Percentiles rank a stretch among this genome's conserved stretches.
These are phyloP conservation scores for Esox niger DNA, from an alignment of 2,113 vertebrate genomes.

Conservation along the genomic window DNA sequence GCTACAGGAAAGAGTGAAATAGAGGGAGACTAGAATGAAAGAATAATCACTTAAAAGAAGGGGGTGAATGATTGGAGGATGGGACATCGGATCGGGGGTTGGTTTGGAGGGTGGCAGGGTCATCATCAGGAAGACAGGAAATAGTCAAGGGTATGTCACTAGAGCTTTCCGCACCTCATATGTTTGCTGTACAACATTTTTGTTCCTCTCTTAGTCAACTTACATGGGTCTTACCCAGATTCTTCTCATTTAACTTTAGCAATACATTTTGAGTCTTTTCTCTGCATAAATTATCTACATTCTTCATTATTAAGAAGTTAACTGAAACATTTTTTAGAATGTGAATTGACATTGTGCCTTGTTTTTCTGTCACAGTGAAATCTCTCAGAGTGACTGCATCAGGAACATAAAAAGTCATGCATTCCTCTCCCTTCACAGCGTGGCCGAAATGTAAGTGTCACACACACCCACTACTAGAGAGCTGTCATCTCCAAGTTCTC, in stretches of 20 bases:
- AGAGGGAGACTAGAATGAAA: constrained; percentile 27
- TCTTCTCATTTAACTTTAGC: background rate
- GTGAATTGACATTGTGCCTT: constrained; percentile 14
- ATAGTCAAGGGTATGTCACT: constrained; percentile 45
- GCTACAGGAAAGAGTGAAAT: no score
- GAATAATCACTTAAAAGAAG: constrained; percentile 24
- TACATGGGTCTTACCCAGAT: background rate
- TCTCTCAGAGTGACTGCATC: constrained; percentile 84
- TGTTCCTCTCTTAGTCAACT: background rate
- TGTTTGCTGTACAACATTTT: constrained; percentile 14
- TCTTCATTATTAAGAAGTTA: background rate
- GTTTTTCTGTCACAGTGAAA: constrained; percentile 75
- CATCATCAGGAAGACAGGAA: constrained; percentile 25
- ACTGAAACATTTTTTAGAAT: background rate
- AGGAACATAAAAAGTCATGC: constrained; percentile 78
- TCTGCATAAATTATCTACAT: background rate
- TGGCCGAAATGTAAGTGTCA: constrained; percentile 86
- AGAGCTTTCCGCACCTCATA: constrained; percentile 50
- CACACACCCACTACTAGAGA: background rate
- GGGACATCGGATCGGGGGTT: constrained; percentile 3
- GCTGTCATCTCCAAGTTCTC: background rate
- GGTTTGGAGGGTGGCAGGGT: constrained; percentile 19
- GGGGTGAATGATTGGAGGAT: constrained; percentile 10
- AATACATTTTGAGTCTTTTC: background rate
- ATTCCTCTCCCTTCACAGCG: constrained; percentile 80